phyloP scores from a whole-genome alignment of 2,888 invertebrate genomes.

The Stenurella melanura region DNA sequence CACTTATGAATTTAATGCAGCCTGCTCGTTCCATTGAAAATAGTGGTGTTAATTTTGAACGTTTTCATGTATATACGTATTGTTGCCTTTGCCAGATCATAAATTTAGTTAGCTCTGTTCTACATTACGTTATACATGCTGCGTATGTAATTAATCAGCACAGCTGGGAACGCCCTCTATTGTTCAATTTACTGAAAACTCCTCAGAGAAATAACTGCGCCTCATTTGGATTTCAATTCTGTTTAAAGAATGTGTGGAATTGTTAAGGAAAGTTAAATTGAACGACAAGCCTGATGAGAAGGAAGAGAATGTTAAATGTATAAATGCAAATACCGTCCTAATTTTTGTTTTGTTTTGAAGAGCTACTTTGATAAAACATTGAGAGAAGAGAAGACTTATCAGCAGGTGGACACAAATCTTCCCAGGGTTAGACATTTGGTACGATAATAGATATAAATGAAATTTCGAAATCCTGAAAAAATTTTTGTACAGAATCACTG shows the following conservation, averaged over 20 bases:
- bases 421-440: no score
- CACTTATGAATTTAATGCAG: neutral
- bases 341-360: no score
- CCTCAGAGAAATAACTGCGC: neutral
- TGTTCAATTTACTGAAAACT: neutral
- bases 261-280: no score
- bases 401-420: no score
- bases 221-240: neutral
- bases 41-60: neutral
- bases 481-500: no score
- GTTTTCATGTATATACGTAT: neutral
- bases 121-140: neutral
- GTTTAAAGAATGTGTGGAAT: neutral
- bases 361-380: no score
- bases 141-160: neutral
- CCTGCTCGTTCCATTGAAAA: neutral
- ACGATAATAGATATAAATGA: no score
- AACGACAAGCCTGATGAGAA: no score
- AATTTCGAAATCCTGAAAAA: no score
- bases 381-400: no score
- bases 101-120: neutral
- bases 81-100: neutral
- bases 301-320: no score
- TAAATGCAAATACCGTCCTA: no score
- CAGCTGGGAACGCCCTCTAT: neutral